A percentile compares a stretch with the other conserved stretches of the same genome.
These are phyloP conservation scores for Periphyllus acericola DNA, from an alignment of 2,888 invertebrate genomes.

Conservation along the genomic window DNA sequence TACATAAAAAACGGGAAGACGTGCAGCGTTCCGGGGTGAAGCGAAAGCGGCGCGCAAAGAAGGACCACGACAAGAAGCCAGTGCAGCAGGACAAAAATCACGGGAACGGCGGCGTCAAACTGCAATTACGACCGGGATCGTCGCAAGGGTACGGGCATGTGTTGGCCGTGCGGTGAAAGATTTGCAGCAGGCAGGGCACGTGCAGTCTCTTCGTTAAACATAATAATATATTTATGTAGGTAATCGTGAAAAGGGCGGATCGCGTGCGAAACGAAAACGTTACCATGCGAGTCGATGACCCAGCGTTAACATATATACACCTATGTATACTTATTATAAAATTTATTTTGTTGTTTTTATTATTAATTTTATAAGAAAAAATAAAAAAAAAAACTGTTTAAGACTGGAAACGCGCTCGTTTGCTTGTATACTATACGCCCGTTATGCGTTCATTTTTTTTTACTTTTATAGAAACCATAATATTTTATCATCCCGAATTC, in stretches of 20 bases:
- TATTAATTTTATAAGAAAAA: too few species aligned
- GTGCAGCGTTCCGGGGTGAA: background rate
- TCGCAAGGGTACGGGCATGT: constrained; percentile 28
- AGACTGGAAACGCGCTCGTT: background rate
- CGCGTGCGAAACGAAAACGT: background rate
- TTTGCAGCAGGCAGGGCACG: background rate
- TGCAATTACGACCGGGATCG: background rate
- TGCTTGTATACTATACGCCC: background rate
- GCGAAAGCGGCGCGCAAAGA: background rate
- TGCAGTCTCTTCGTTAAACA: too few species aligned
- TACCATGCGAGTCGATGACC: background rate
- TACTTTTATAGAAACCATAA: background rate
- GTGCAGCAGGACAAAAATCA: background rate
- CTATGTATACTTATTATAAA: background rate
- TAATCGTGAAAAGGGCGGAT: background rate
- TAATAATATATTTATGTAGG: too few species aligned
- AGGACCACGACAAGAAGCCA: background rate
- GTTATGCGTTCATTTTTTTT: background rate
- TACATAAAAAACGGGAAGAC: background rate
- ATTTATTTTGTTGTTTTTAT: background rate
- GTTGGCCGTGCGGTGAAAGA: constrained; percentile 1
- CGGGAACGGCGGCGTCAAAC: background rate
- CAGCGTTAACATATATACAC: background rate
- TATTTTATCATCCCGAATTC: background rate
- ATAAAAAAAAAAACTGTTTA: background rate